Evolutionary conservation across 35 echinoderm and acorn worm genomes (phyloP), one percentile per base, ranked within the genome.

Genomic region (Eucidaris tribuloides): DNA sequence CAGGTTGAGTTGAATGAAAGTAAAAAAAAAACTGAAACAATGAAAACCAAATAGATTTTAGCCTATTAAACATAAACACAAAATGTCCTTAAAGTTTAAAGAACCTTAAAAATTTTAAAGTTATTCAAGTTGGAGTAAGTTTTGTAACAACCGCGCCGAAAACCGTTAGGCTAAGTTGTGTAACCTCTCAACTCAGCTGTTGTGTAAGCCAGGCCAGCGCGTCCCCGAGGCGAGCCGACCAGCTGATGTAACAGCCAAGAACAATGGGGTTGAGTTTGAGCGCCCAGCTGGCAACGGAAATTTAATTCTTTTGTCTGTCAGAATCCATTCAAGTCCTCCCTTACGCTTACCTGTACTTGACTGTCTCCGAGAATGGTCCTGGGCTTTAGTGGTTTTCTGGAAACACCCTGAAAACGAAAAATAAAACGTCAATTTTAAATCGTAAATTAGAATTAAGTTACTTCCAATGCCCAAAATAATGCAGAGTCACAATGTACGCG

Each of bases 301-400:
- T 52, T 52, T 52, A 52, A 52, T n/a, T 52, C 48, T 52, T 11
- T 52, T 52, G 48, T 52, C n/a, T 52, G 9, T 9, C 48, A 52
- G 9, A n/a, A 52, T 52, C 48, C n/a, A n/a, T 52, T 52, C 9
- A 11, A 33, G 29, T 63, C 36, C 29, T 15, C 7, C 2, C 5
- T 1, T 64, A 0, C n/a, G n/a, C 87, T 89, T 81, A 90, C 88
- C 56, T 77, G 88, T 35, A 85, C 78, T 30, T 81, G 45, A 18
- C 74, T 80, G 3, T 90, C 81, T 62, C 88, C 88, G 4, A 90
- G 80, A 42, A 90, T 55, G 30, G 68, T 36, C 37, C 68, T 74
- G 29, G 68, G 54, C 57, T 77, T 77, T 52, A 60, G 88, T 45
- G 30, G 44, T 22, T 81, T 81, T 37, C 29, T n/a, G 79, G 49